phyloP scores from a whole-genome alignment of 2,888 invertebrate species.

The Dinocampus coccinellae region DNA sequence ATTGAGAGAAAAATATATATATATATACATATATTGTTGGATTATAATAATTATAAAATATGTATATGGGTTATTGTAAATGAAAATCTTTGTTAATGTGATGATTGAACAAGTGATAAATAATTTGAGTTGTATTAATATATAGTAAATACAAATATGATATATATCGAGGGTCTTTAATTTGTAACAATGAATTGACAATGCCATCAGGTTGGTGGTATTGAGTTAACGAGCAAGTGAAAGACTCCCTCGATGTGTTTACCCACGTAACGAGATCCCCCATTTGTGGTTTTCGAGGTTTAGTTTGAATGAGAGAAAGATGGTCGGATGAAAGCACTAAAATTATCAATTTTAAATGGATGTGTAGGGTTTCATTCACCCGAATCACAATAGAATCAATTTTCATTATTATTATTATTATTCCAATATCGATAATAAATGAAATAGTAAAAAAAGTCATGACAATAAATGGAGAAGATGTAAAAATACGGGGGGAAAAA shows the following conservation, averaged over 20 bases:
- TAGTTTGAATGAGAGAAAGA: slow-evolving; percentile 4
- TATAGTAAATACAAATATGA: slow-evolving; percentile 18
- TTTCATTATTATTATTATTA: neutral
- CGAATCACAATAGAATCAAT: neutral
- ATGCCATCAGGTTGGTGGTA: slow-evolving; percentile 24
- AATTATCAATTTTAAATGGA: neutral
- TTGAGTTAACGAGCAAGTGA: slow-evolving; percentile 34
- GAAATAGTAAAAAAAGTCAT: neutral
- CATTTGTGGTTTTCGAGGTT: slow-evolving; percentile 33
- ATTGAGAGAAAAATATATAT: no score
- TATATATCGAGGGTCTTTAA: slow-evolving; percentile 25
- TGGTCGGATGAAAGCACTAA: neutral
- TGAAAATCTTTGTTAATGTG: neutral
- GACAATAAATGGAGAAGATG: neutral
- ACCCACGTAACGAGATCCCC: slow-evolving; percentile 34
- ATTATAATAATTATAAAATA: neutral
- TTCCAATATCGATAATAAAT: neutral
- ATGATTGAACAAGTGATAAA: neutral
- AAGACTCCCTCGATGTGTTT: slow-evolving; percentile 25
- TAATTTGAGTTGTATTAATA: neutral
- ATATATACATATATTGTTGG: no score
- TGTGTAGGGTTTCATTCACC: neutral
- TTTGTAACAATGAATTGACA: slow-evolving; percentile 35
- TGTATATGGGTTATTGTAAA: neutral
- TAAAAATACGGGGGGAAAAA: neutral